These are phyloP conservation scores for Netelia inedita DNA, from an alignment of 2,888 invertebrate genomes.

Conservation along the genomic window DNA sequence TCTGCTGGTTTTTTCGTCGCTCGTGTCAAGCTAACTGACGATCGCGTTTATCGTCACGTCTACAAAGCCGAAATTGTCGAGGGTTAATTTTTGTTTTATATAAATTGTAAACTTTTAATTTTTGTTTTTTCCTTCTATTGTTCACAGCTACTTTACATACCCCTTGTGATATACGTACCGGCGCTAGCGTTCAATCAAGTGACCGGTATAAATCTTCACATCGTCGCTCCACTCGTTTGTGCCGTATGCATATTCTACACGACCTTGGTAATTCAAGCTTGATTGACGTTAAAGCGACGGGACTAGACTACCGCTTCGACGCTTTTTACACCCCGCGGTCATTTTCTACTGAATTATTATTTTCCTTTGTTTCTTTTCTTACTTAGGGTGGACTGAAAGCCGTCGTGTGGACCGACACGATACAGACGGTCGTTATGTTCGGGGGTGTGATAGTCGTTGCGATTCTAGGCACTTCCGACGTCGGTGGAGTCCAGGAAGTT, in stretches of 20 bases:
- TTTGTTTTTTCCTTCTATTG: conserved; percentile 47
- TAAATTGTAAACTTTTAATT: conserved; percentile 24
- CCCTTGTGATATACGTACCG: conserved; percentile 95
- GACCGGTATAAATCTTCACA: conserved; percentile 92
- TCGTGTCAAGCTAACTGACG: neutral
- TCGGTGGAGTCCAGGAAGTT: conserved; percentile 89
- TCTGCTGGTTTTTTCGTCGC: conserved; percentile 21
- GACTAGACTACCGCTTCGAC: neutral
- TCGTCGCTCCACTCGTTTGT: conserved; percentile 92
- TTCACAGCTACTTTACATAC: conserved; percentile 89
- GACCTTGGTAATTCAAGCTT: conserved; percentile 89
- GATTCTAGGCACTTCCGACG: conserved; percentile 88
- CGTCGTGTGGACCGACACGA: conserved; percentile 93
- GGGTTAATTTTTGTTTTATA: neutral
- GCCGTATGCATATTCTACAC: conserved; percentile 97
- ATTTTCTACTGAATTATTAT: neutral
- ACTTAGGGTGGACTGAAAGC: conserved; percentile 91
- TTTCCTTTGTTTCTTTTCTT: conserved; percentile 75
- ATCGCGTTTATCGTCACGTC: too few relatives aligned
- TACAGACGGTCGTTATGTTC: conserved; percentile 92
- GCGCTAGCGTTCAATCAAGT: conserved; percentile 95
- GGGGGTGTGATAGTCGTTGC: conserved; percentile 89
- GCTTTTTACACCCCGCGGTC: conserved; percentile 17
- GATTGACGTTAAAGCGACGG: conserved; percentile 41
- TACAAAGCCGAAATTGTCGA: too few relatives aligned